These are phyloP conservation scores for Myrmecobius fasciatus DNA, from an alignment of 2,113 vertebrate genomes.

Conservation along the genomic window DNA sequence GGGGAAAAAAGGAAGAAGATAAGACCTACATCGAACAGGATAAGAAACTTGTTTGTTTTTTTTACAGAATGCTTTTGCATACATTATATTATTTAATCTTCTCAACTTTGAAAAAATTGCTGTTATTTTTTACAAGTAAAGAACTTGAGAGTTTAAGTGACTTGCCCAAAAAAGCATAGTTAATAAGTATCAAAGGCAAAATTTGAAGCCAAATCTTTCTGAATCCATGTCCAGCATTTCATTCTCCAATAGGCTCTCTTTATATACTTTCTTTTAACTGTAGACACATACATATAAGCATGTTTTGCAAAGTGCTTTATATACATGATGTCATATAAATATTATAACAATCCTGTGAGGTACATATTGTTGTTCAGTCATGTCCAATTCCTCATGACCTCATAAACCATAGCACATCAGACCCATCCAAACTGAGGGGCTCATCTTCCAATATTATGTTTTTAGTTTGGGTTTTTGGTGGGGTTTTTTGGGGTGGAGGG, in stretches of 20 bases:
- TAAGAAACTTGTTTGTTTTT: neutral
- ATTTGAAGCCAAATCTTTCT: neutral
- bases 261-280: neutral
- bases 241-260: neutral
- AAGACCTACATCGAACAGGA: neutral
- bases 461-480: neutral
- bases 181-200: neutral
- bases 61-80: neutral
- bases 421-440: no score
- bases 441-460: neutral
- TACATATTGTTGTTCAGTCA: neutral
- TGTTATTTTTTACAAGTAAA: neutral
- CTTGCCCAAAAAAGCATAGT: neutral
- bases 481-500: no score
- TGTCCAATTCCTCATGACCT: neutral
- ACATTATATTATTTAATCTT: neutral
- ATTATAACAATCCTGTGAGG: neutral
- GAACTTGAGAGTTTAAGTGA: neutral
- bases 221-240: neutral
- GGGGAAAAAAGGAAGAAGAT: neutral
- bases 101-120: neutral
- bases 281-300: neutral
- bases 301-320: neutral
- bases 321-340: neutral
- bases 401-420: neutral